Conservation (phyloP, 2,797 vertebrate genomes). For the Moxostoma hubbsi region DNA sequence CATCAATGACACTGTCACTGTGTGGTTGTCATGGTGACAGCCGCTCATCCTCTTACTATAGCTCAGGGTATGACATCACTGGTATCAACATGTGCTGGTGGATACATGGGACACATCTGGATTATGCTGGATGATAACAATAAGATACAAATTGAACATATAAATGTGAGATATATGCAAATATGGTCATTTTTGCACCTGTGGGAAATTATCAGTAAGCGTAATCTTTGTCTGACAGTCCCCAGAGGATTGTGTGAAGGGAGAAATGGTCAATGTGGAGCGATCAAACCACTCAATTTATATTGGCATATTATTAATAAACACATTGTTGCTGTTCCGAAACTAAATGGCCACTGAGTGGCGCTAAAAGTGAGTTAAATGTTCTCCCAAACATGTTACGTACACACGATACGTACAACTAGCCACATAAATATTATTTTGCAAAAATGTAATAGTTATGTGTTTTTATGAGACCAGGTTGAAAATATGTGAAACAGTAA, state of each 20-base stretch:
- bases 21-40: slow-evolving; percentile 18
- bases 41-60: not conserved
- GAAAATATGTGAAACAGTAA: too few species aligned
- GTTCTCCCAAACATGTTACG: too few species aligned
- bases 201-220: not conserved
- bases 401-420: too few species aligned
- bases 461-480: too few species aligned
- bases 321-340: too few species aligned
- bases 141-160: slow-evolving; percentile 9
- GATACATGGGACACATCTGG: not conserved
- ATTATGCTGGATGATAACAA: slow-evolving; percentile 3
- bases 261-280: not conserved
- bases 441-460: too few species aligned
- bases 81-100: not conserved
- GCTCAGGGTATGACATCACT: not conserved
- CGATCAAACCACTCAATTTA: not conserved
- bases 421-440: too few species aligned
- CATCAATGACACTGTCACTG: slow-evolving; percentile 68
- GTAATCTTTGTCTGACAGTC: not conserved
- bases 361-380: too few species aligned
- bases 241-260: not conserved
- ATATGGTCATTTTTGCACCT: not conserved
- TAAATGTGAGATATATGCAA: not conserved
- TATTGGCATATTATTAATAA: too few species aligned
- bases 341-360: too few species aligned